These are phyloP conservation scores for Lasioglossum vierecki DNA, from an alignment of 2,888 invertebrate genomes.

Conservation along the genomic window DNA sequence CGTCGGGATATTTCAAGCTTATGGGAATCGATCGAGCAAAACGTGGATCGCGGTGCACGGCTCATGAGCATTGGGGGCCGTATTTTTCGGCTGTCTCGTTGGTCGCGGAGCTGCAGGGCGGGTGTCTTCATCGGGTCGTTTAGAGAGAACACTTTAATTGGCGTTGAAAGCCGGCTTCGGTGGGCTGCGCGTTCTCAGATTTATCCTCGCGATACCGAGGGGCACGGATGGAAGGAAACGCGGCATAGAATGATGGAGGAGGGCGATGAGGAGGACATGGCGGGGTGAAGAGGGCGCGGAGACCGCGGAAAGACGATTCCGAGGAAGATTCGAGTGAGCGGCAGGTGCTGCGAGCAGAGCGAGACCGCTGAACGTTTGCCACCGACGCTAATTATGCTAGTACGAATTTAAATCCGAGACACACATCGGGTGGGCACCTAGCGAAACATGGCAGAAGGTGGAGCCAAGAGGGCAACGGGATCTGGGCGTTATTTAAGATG, in stretches of 20 bases:
- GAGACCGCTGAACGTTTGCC: slow-evolving; percentile 75
- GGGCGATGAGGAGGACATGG: slow-evolving; percentile 10
- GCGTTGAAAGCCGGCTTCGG: slow-evolving; percentile 78
- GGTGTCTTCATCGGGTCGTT: slow-evolving; percentile 68
- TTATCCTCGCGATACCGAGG: slow-evolving; percentile 70
- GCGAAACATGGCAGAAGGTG: slow-evolving; percentile 27
- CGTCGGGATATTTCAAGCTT: neutral
- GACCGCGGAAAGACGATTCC: slow-evolving; percentile 55
- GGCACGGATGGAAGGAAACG: slow-evolving; percentile 28
- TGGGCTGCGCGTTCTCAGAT: slow-evolving; percentile 72
- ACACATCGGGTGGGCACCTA: slow-evolving; percentile 58
- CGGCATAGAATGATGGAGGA: slow-evolving; percentile 33
- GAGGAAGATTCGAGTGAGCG: slow-evolving; percentile 64
- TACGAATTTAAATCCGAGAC: slow-evolving; percentile 81
- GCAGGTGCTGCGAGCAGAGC: slow-evolving; percentile 83
- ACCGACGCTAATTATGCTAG: slow-evolving; percentile 79
- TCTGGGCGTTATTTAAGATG: slow-evolving; percentile 66
- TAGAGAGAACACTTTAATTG: slow-evolving; percentile 80
- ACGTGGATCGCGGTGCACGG: neutral
- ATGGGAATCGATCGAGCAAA: slow-evolving; percentile 3
- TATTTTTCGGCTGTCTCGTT: slow-evolving; percentile 16
- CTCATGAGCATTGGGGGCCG: neutral
- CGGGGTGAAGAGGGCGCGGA: neutral
- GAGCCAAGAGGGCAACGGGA: slow-evolving; percentile 52
- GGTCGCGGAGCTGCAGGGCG: neutral